Conservation (phyloP, 2,797 vertebrate species). For the Euphonia xanthogaster region DNA sequence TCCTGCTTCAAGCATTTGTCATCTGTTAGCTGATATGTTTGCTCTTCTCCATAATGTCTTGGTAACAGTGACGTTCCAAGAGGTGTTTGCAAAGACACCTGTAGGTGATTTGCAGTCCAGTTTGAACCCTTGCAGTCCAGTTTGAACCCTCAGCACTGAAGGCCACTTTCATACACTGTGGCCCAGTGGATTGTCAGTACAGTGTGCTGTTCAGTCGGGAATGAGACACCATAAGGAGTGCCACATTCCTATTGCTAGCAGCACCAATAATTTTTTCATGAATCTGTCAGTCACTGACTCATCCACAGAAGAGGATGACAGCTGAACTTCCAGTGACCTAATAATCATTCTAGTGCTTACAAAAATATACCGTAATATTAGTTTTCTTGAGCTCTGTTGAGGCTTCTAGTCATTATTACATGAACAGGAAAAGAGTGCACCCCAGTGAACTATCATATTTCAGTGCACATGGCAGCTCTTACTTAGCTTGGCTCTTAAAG, state of each 20-base stretch:
- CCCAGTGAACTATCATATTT: not conserved
- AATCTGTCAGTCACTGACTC: not conserved
- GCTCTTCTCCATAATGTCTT: not conserved
- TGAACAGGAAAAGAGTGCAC: not conserved
- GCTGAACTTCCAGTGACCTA: constrained; percentile 26
- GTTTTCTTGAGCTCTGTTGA: not conserved
- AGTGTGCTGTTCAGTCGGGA: not conserved
- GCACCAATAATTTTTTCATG: not conserved
- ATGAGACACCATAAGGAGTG: not conserved
- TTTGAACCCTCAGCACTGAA: not conserved
- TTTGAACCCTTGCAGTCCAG: not conserved
- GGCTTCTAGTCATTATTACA: constrained; percentile 4
- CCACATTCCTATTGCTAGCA: not conserved
- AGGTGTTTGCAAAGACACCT: not conserved
- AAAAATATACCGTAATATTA: not conserved
- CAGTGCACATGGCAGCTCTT: not conserved
- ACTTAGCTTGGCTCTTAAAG: not conserved
- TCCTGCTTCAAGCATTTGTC: not conserved
- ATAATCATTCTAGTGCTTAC: not conserved
- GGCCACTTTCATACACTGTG: not conserved
- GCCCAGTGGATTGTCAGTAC: not conserved
- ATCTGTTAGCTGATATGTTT: not conserved
- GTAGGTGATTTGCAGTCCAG: not conserved
- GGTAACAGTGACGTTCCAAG: not conserved
- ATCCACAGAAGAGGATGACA: constrained; percentile 5